Evolutionary conservation across 2,113 vertebrate genomes (phyloP), one percentile per base, ranked within the genome.

Genomic region (Pogonocichla stellata): DNA sequence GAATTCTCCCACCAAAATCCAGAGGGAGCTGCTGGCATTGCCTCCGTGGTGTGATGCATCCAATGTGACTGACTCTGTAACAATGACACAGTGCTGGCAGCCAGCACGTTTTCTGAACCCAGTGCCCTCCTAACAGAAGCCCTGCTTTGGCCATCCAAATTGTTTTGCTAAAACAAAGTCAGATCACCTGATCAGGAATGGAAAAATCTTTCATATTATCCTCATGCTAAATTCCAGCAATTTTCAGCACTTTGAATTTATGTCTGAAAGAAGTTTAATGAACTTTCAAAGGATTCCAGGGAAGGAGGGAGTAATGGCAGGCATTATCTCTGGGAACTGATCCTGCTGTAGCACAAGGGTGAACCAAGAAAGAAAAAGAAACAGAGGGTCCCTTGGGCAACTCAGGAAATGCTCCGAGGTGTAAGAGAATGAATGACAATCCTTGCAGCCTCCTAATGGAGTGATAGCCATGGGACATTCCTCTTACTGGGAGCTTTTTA

Each of bases 51-150:
- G n/a, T 19, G 40, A 42, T 10, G 47, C 29, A 47, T 60, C 36
- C 33, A 10, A 2, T 16, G n/a, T 7, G 3, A 47, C 1, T 17
- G 5, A 13, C 70, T 17, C 43, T 28, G 22, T 47, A 80, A 64
- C 57, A 43, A 19, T 12, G 13, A 15, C 22, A 38, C 0, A 0
- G 8, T 42, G 40, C 54, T 66, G 62, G 86, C 70, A 83, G 60
- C 26, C 80, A 58, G 10, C 1, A 5, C 0, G 0, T 24, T 42
- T 75, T n/a, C 58, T 16, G 7, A 60, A 50, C 31, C 51, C 24
- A 18, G 47, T 5, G 31, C 14, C 19, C 50, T 54, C 34, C 1
- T 12, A 13, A 60, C 9, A 73, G n/a, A 25, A 77, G 24, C 65
- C 38, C 34, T 8, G 6, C 14, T 22, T 22, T 36, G 61, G 47